Conservation (phyloP, 92 coral and sea anemone species). For the Nematostella vectensis region DNA sequence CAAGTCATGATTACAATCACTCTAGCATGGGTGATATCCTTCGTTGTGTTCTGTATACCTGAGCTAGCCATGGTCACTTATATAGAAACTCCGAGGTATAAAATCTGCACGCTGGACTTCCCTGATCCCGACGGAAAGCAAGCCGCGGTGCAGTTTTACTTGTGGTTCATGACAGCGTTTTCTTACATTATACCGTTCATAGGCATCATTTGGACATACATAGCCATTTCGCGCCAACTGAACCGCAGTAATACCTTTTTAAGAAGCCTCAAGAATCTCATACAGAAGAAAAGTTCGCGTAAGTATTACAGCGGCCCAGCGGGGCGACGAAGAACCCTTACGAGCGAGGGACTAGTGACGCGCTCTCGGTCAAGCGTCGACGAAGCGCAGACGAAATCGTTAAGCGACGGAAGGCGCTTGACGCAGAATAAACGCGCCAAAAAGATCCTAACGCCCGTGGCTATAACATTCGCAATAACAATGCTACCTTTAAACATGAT, state of each 20-base stretch:
- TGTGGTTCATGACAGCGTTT: constrained; percentile 1
- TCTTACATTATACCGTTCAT: constrained; percentile 17
- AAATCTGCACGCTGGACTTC: constrained; percentile 2
- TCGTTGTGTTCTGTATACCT: constrained; percentile 22
- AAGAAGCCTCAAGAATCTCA: constrained; percentile 12
- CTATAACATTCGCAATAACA: constrained; percentile 16
- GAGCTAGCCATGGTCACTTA: constrained; percentile 6
- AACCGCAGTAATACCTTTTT: constrained; percentile 20
- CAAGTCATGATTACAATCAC: constrained; percentile 10
- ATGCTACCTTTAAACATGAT: constrained; percentile 20
- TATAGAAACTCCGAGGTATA: neutral
- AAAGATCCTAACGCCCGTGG: constrained; percentile 28
- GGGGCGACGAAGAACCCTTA: neutral
- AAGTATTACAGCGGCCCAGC: constrained; percentile 5
- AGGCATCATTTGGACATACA: constrained; percentile 22
- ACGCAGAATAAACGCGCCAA: constrained; percentile 28
- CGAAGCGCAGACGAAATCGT: neutral
- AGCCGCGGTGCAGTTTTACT: constrained; percentile 4
- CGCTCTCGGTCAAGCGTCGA: neutral
- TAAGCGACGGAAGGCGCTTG: constrained; percentile 14
- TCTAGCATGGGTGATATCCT: constrained; percentile 19
- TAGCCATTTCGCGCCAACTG: constrained; percentile 22
- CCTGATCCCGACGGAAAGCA: neutral
- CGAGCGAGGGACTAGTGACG: neutral
- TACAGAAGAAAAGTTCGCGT: constrained; percentile 1